These are phyloP conservation scores for Helogale parvula DNA, from an alignment of 2,113 vertebrate species.

Conservation along the genomic window DNA sequence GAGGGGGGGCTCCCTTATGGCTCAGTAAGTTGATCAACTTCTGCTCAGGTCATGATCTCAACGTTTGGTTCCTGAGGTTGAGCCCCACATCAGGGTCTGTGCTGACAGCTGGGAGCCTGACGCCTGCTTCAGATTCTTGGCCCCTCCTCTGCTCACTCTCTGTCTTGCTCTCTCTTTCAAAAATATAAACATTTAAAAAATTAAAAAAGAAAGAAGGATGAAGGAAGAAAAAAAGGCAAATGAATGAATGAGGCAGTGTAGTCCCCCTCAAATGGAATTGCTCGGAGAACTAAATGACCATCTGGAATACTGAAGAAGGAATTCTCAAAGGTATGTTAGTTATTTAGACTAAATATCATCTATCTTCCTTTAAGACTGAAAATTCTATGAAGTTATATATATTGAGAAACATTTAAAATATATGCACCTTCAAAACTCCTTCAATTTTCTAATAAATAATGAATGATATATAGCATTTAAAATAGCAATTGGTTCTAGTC, in stretches of 20 bases:
- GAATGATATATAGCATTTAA: not conserved
- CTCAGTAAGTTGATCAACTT: too few species aligned
- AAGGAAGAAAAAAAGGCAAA: not conserved
- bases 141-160: too few species aligned
- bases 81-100: too few species aligned
- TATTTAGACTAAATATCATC: not conserved
- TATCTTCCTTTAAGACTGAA: not conserved
- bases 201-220: not conserved
- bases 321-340: not conserved
- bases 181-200: too few species aligned
- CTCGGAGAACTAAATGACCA: not conserved
- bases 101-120: too few species aligned
- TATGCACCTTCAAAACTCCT: not conserved
- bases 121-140: too few species aligned
- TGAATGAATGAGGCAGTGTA: not conserved
- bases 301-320: not conserved
- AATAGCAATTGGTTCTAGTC: not conserved
- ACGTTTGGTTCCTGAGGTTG: too few species aligned
- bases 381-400: not conserved
- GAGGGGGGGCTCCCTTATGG: too few species aligned
- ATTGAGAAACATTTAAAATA: not conserved
- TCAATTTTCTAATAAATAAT: constrained; percentile 19
- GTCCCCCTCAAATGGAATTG: not conserved
- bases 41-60: too few species aligned
- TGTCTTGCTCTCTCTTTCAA: too few species aligned